Evolutionary conservation across 1,140 invertebrate species (phyloP).

Genomic region (Achroia grisella): DNA sequence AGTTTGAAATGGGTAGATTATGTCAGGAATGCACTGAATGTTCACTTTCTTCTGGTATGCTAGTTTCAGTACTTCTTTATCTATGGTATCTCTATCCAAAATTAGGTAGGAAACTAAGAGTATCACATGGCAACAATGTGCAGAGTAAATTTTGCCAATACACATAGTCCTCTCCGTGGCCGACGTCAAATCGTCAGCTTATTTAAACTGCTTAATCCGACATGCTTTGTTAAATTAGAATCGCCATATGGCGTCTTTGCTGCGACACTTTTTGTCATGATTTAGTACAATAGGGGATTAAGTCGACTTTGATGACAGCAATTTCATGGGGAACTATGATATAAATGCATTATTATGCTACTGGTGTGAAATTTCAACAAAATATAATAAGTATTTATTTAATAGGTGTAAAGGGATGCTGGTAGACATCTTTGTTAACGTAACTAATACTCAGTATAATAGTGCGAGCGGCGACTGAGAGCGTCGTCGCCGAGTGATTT

Average conservation of each 20-base stretch:
- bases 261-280: neutral
- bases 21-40: too few relatives aligned
- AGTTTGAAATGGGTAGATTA: too few relatives aligned
- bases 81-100: too few relatives aligned
- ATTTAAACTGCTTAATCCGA: slow-evolving; percentile 29
- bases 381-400: slow-evolving; percentile 23
- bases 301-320: slow-evolving; percentile 37
- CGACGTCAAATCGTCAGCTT: too few relatives aligned
- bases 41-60: too few relatives aligned
- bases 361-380: slow-evolving; percentile 41
- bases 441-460: neutral
- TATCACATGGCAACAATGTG: too few relatives aligned
- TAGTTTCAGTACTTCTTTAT: too few relatives aligned
- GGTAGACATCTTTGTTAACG: neutral
- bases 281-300: slow-evolving; percentile 34
- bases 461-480: too few relatives aligned
- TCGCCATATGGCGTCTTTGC: slow-evolving; percentile 48
- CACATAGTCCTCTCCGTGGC: too few relatives aligned
- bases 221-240: slow-evolving; percentile 27
- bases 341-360: slow-evolving; percentile 18
- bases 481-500: too few relatives aligned
- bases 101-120: too few relatives aligned
- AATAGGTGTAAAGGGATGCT: slow-evolving; percentile 16
- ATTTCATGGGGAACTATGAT: slow-evolving; percentile 26
- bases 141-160: too few relatives aligned